phyloP scores from a whole-genome alignment of 2,888 invertebrate genomes.

The Opisthograptis luteolata region DNA sequence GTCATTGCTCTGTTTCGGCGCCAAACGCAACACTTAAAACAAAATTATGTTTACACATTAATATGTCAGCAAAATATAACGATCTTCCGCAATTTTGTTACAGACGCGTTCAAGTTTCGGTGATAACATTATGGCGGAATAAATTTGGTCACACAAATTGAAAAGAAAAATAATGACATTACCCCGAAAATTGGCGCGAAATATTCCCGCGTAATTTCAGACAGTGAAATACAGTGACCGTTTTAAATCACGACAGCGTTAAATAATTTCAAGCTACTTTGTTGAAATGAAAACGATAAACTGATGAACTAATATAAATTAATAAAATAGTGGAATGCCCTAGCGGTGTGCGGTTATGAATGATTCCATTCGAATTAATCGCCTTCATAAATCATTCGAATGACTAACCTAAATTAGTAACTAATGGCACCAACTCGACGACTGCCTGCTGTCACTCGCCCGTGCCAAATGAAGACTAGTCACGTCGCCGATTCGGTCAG shows the following conservation, averaged over 20 bases:
- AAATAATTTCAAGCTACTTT: no score
- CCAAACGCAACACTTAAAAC: not conserved
- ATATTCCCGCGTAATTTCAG: conserved; percentile 3
- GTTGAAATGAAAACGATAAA: no score
- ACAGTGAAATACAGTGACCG: not conserved
- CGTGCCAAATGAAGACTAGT: no score
- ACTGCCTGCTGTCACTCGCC: no score
- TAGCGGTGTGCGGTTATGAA: no score
- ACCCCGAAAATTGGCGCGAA: conserved; percentile 4
- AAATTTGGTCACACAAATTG: not conserved
- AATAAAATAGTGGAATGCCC: no score
- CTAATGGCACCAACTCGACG: no score
- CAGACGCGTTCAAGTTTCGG: not conserved
- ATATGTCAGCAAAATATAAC: not conserved
- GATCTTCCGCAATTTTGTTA: not conserved
- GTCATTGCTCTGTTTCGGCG: conserved; percentile 1
- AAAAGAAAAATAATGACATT: conserved; percentile 13
- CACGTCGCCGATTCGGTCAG: no score
- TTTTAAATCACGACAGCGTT: not conserved
- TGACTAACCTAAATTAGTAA: no score
- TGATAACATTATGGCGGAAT: not conserved
- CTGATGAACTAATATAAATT: no score
- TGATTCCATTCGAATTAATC: no score
- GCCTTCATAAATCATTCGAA: no score
- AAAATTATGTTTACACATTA: not conserved